Conservation (phyloP, 2,888 invertebrate genomes). For the Notocelia uddmanniana region DNA sequence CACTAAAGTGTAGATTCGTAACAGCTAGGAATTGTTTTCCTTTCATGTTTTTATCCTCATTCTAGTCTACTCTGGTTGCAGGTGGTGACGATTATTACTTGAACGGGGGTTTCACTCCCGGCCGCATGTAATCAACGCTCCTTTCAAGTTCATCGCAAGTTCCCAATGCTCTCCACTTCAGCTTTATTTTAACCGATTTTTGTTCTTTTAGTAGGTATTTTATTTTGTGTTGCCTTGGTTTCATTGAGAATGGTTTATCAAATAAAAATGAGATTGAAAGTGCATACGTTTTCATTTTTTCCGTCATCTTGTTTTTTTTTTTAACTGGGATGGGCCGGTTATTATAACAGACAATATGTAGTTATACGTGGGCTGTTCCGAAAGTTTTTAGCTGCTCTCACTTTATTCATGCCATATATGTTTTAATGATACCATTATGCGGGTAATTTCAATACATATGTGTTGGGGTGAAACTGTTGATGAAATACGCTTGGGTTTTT, state of each 20-base stretch:
- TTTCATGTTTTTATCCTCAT: too few species aligned
- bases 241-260: constrained; percentile 4
- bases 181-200: background rate
- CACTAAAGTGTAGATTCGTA: too few species aligned
- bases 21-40: too few species aligned
- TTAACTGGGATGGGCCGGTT: background rate
- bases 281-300: background rate
- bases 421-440: too few species aligned
- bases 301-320: background rate
- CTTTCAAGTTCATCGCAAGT: background rate
- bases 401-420: too few species aligned
- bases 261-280: background rate
- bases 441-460: too few species aligned
- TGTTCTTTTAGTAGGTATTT: background rate
- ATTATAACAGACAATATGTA: too few species aligned
- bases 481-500: too few species aligned
- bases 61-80: constrained; percentile 49
- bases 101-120: constrained; percentile 74
- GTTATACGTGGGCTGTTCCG: too few species aligned
- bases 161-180: background rate
- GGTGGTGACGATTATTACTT: constrained; percentile 72
- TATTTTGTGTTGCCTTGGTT: constrained; percentile 13
- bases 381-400: too few species aligned
- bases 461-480: too few species aligned
- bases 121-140: constrained; percentile 60